A percentile compares a stretch with the other conserved stretches of the same genome.
Conservation (phyloP, 1,140 invertebrate species). For the Acyrthosiphon pisum region DNA sequence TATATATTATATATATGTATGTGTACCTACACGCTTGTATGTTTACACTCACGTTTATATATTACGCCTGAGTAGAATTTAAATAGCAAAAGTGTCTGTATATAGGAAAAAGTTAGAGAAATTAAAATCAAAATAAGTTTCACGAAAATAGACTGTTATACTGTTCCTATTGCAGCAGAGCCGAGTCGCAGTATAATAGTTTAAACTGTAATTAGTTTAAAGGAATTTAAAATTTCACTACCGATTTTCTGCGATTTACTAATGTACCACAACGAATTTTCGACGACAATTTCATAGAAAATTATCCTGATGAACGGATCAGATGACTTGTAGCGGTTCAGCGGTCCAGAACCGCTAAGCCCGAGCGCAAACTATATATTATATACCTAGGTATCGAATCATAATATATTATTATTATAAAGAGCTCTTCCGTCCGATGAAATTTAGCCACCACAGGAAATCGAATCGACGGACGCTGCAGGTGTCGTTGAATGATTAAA, state of each 20-base stretch:
- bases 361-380: constrained; percentile 13
- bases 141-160: background rate
- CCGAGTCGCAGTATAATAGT: background rate
- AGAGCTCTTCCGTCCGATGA: background rate
- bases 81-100: background rate
- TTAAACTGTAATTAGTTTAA: background rate
- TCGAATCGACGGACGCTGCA: background rate
- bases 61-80: background rate
- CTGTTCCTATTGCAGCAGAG: background rate
- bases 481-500: background rate
- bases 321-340: constrained; percentile 42
- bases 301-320: constrained; percentile 33
- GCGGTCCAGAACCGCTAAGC: constrained; percentile 13
- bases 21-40: background rate
- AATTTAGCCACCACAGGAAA: background rate
- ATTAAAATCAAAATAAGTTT: constrained; percentile 22
- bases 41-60: background rate
- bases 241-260: background rate
- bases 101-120: background rate
- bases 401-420: background rate
- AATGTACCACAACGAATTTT: background rate
- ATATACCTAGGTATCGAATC: background rate
- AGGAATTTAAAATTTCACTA: background rate
- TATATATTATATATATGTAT: background rate
- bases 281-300: background rate